Evolutionary conservation across 1,140 invertebrate genomes (phyloP).

Genomic region (Drosophila rhopaloa): DNA sequence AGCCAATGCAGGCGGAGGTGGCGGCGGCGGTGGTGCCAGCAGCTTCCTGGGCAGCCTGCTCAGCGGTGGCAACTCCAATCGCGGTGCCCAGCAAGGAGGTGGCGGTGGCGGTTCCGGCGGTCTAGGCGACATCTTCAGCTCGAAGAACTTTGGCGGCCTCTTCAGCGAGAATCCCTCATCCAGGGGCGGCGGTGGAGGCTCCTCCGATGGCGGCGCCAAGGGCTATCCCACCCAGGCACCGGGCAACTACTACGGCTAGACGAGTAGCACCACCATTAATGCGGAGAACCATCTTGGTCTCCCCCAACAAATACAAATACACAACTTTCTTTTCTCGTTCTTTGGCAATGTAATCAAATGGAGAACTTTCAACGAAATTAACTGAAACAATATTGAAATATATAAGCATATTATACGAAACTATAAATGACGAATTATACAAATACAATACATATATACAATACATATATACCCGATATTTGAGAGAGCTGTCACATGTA

Average conservation of each 20-base stretch:
- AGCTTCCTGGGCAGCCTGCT: conserved; percentile 71
- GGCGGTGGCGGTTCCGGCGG: conserved; percentile 45
- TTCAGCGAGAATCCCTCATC: conserved; percentile 79
- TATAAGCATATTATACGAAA: conserved; percentile 50
- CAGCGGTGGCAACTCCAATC: conserved; percentile 49
- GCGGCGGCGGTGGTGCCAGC: conserved; percentile 51
- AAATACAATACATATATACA: conserved; percentile 55
- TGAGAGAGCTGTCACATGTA: conserved; percentile 16
- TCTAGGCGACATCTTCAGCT: conserved; percentile 72
- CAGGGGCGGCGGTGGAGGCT: conserved; percentile 25
- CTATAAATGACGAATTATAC: conserved; percentile 48
- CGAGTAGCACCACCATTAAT: neutral
- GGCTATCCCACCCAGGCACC: conserved; percentile 81
- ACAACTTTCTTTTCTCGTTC: conserved; percentile 10
- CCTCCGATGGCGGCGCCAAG: conserved; percentile 44
- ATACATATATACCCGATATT: conserved; percentile 24
- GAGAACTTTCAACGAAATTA: conserved; percentile 56
- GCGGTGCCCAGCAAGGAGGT: conserved; percentile 30
- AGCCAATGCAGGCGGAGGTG: conserved; percentile 23
- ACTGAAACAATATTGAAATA: conserved; percentile 48
- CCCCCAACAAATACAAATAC: neutral
- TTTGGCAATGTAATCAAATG: conserved; percentile 62
- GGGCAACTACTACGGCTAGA: conserved; percentile 58
- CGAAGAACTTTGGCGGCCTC: conserved; percentile 76
- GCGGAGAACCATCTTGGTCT: neutral